Conservation (phyloP, 2,888 invertebrate genomes). For the Zootermopsis nevadensis region DNA sequence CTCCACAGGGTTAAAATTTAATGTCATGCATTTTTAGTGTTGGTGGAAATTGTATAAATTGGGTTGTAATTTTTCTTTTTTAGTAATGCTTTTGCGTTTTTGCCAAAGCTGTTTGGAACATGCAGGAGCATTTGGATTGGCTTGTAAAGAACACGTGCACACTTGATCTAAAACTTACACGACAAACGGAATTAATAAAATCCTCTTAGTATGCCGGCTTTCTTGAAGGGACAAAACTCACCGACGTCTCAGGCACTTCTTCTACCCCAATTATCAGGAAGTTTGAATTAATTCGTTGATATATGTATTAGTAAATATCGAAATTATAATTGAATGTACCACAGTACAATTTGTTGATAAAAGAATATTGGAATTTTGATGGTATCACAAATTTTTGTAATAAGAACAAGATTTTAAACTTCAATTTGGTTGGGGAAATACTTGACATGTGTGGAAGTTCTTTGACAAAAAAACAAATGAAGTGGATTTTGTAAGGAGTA, state of each 20-base stretch:
- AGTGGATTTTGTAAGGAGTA: too few species aligned
- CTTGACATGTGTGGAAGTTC: background rate
- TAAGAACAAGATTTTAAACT: background rate
- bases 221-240: background rate
- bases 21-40: too few species aligned
- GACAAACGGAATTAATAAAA: background rate
- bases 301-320: constrained; percentile 2
- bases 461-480: background rate
- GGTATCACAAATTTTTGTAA: background rate
- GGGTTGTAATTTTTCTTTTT: too few species aligned
- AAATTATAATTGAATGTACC: constrained; percentile 5
- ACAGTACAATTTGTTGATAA: constrained; percentile 1
- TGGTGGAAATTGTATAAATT: too few species aligned
- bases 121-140: too few species aligned
- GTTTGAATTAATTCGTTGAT: too few species aligned
- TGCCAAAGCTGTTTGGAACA: too few species aligned
- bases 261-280: too few species aligned
- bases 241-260: too few species aligned
- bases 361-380: background rate
- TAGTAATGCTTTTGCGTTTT: too few species aligned
- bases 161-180: background rate
- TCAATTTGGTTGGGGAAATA: background rate
- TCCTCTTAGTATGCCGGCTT: too few species aligned
- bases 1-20: too few species aligned
- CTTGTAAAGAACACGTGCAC: background rate